Evolutionary conservation across 2,888 invertebrate species (phyloP).

Genomic region (Cephonodes hylas): DNA sequence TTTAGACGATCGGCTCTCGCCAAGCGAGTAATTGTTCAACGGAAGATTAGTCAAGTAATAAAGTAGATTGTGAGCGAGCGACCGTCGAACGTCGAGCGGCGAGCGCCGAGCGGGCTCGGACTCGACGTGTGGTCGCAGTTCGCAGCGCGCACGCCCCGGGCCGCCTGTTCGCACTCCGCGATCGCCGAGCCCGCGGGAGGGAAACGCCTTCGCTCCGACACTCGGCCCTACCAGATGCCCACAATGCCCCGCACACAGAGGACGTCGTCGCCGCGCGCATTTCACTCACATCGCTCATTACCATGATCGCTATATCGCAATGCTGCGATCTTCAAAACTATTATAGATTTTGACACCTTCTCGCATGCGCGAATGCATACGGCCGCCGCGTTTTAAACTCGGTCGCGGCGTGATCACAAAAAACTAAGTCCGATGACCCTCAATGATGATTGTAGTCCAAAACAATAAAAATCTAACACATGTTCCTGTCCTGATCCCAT

Average conservation of each 20-base stretch:
- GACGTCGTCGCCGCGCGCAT: constrained; percentile 56
- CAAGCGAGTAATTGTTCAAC: constrained; percentile 56
- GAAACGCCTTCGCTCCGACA: constrained; percentile 66
- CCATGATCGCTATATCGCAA: constrained; percentile 54
- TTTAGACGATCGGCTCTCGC: constrained; percentile 49
- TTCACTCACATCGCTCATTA: constrained; percentile 49
- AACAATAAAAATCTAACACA: constrained; percentile 38
- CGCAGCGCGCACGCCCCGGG: constrained; percentile 68
- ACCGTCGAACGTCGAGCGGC: constrained; percentile 35
- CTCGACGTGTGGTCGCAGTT: constrained; percentile 62
- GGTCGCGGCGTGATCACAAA: constrained; percentile 73
- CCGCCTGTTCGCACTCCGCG: constrained; percentile 49
- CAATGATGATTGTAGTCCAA: constrained; percentile 47
- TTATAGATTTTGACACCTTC: constrained; percentile 79
- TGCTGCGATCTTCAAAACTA: constrained; percentile 67
- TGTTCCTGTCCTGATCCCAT: constrained; percentile 43
- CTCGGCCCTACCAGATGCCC: constrained; percentile 53
- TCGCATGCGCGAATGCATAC: constrained; percentile 80
- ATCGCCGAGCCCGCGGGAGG: constrained; percentile 65
- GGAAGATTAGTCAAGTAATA: constrained; percentile 66
- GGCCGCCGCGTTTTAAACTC: constrained; percentile 79
- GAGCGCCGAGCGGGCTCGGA: constrained; percentile 37
- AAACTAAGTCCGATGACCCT: constrained; percentile 70
- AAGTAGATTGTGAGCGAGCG: constrained; percentile 63
- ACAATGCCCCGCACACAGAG: constrained; percentile 52